Conservation (phyloP, 2,797 vertebrate species). For the Erethizon dorsatum region DNA sequence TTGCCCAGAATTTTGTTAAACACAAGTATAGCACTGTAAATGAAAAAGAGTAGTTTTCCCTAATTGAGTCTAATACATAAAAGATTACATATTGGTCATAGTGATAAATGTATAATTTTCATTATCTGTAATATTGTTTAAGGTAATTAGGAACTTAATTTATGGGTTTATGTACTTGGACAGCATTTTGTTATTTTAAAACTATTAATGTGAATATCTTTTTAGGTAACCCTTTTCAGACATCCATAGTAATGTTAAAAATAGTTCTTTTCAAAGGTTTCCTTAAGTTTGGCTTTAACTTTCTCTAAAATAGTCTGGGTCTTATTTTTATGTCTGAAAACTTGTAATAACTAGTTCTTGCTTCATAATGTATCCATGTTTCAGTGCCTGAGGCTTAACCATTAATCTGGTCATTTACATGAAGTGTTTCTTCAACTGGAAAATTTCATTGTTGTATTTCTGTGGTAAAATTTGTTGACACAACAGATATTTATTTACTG, state of each 20-base stretch:
- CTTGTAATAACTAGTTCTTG: not conserved
- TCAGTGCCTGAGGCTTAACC: not conserved
- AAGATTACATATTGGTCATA: not conserved
- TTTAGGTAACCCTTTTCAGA: not conserved
- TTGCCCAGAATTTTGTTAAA: not conserved
- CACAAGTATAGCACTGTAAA: not conserved
- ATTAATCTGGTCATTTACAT: not conserved
- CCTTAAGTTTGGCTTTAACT: not conserved
- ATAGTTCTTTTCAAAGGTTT: conserved; percentile 21
- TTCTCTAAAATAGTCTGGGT: not conserved
- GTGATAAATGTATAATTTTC: not conserved
- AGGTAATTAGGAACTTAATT: not conserved
- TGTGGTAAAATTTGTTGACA: not conserved
- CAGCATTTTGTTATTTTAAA: not conserved
- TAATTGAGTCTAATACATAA: not conserved
- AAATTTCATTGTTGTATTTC: not conserved
- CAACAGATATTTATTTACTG: conserved; percentile 1
- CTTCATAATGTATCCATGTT: not conserved
- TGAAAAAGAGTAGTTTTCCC: not conserved
- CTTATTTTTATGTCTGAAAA: not conserved
- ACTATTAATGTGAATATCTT: not conserved
- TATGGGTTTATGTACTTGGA: not conserved
- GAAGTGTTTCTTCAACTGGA: not conserved
- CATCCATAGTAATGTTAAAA: not conserved
- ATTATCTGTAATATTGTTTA: not conserved